A percentile compares a stretch with the other conserved stretches of the same genome.
Evolutionary conservation across 1,140 invertebrate genomes (phyloP).

Genomic region (Oscheius sp.): DNA sequence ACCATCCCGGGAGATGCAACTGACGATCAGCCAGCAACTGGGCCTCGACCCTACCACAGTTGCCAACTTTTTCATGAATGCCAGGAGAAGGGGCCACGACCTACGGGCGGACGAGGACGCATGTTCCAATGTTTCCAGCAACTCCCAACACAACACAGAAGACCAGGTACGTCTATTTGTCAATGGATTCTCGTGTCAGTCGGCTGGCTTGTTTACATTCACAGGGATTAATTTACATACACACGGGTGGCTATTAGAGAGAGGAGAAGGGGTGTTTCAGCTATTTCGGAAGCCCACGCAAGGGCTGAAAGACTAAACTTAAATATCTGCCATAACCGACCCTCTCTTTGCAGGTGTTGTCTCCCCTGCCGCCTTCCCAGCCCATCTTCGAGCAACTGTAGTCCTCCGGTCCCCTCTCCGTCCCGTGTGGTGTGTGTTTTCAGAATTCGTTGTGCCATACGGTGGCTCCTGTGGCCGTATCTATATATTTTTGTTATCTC

Average conservation of each 20-base stretch:
- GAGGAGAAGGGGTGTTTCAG: too few relatives aligned
- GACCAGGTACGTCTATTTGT: neutral
- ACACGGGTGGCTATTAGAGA: neutral
- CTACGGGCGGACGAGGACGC: conserved; percentile 65
- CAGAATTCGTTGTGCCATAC: conserved; percentile 9
- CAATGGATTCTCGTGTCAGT: too few relatives aligned
- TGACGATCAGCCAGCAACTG: conserved; percentile 93
- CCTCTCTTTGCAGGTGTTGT: neutral
- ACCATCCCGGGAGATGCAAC: conserved; percentile 99
- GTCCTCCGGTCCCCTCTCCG: neutral
- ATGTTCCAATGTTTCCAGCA: neutral
- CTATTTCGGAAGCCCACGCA: too few relatives aligned
- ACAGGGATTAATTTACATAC: neutral
- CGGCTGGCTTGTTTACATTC: neutral
- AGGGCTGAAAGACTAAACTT: too few relatives aligned
- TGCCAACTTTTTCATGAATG: conserved; percentile 99
- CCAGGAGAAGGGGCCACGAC: conserved; percentile 90
- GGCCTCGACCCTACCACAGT: conserved; percentile 97
- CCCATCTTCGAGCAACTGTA: neutral
- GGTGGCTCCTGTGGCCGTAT: neutral
- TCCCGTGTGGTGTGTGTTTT: neutral
- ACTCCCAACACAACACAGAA: conserved; percentile 2
- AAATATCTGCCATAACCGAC: too few relatives aligned
- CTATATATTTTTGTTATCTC: neutral
- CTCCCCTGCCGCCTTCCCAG: neutral